Evolutionary conservation across 2,888 invertebrate species (phyloP).

Genomic region (Keiferia lycopersicella): DNA sequence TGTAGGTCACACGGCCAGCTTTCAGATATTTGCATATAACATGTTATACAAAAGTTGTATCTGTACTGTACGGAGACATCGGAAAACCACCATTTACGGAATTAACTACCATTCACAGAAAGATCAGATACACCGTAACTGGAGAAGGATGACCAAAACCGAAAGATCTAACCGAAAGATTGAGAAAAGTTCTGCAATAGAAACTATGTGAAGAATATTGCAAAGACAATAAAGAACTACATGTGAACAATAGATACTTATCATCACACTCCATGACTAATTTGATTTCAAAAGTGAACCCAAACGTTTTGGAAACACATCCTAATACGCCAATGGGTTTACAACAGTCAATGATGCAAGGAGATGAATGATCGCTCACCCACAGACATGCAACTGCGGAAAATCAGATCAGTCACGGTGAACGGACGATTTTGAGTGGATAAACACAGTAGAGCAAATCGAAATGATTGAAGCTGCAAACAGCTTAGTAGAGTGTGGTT

Average conservation of each 20-base stretch:
- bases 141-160: not conserved
- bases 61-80: constrained; percentile 1
- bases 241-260: not conserved
- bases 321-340: constrained; percentile 13
- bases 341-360: constrained; percentile 26
- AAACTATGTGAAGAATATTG: not conserved
- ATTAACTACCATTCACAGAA: not conserved
- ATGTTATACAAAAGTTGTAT: constrained; percentile 24
- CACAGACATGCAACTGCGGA: constrained; percentile 51
- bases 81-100: not conserved
- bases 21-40: constrained; percentile 62
- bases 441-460: constrained; percentile 11
- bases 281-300: constrained; percentile 15
- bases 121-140: not conserved
- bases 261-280: not conserved
- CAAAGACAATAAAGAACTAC: not conserved
- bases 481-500: not conserved
- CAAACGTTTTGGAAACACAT: constrained; percentile 7
- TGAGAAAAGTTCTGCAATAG: no score
- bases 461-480: not conserved
- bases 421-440: constrained; percentile 53
- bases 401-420: constrained; percentile 61
- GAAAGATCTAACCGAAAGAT: not conserved
- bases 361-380: constrained; percentile 38
- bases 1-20: constrained; percentile 66